Evolutionary conservation across 53 echinoderm and acorn worm species (phyloP).

Genomic region (Arbacia lixula): DNA sequence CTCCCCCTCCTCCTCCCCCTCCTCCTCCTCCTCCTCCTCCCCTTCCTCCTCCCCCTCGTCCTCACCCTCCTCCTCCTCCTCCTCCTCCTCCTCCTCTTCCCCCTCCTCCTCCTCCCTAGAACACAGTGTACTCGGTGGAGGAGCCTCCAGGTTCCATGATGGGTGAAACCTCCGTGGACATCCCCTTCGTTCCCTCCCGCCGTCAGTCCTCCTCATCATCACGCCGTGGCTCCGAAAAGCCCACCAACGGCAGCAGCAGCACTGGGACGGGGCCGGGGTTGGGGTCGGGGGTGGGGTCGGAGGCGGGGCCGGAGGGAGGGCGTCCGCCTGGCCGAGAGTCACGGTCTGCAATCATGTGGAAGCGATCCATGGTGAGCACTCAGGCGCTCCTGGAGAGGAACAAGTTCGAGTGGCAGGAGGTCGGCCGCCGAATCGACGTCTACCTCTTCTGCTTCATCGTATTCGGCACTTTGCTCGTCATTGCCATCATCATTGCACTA

Average conservation of each 20-base stretch:
- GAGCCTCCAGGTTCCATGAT: background rate
- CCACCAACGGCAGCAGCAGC: background rate
- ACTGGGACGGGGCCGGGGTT: no score
- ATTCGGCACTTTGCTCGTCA: background rate
- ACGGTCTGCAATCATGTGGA: no score
- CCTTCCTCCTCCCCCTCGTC: no score
- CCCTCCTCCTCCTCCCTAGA: no score
- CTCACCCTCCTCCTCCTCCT: no score
- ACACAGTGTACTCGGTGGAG: conserved; percentile 9
- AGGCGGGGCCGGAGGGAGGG: no score
- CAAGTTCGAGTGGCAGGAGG: conserved; percentile 23
- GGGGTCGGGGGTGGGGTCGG: no score
- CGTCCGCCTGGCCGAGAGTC: no score
- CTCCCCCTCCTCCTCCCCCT: no score
- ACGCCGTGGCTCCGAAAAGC: background rate
- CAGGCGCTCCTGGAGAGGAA: conserved; percentile 18
- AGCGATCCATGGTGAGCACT: background rate
- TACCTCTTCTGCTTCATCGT: conserved; percentile 35
- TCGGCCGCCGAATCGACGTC: background rate
- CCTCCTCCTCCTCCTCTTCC: no score
- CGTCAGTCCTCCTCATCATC: background rate
- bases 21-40: no score
- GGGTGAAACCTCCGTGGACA: conserved; percentile 6
- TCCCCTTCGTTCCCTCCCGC: background rate
- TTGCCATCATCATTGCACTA: background rate